Base-by-base conservation (phyloP, 2,797 vertebrate genomes). In the Danio albolineatus region DNA sequence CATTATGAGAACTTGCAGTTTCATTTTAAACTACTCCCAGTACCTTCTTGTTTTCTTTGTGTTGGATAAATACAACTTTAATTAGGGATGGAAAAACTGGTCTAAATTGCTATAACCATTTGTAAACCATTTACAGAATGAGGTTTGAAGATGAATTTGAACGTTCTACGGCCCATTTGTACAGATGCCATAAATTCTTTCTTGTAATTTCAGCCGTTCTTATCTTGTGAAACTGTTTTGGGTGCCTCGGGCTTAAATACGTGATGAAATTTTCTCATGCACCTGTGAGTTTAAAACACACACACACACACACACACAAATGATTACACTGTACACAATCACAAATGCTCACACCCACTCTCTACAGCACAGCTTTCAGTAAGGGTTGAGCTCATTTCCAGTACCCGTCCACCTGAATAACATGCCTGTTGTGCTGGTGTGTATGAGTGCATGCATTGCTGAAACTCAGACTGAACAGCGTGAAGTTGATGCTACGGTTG, bases 171-270 rank as follows among this genome's bases (percentile, higher is more conserved):
- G 66, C 49, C 48, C 51, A 71, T 72, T 59, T 76, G 73, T 60
- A 72, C 57, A 56, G 48, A 76, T 44, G 53, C 48, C 59, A 76
- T 36, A 48, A 57, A 39, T 46, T 65, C 51, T 61, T 71, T 39
- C 44, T n/a, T 59, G 53, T 66, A 73, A 65, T 82, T 83, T 74
- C 19, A 83, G 43, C 12, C 5, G 14, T 66, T 83, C 73, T 82
- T 80, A 70, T 77, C 76, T 83, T 41, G 21, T 56, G 51, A 77
- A 82, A 79, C 69, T 21, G 53, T 60, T 79, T 83, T 53, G 19
- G 62, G 66, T 65, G 80, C 78, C 71, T 38, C 44, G 7, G 76
- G 76, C 44, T 36, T 79, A 39, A 76, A 62, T 59, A 49, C 53
- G 76, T 49, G 67, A 16, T 64, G 76, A 76, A 64, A 74, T 57